Base-by-base conservation (phyloP, 2,797 vertebrate species). In the Dryobates pubescens region DNA sequence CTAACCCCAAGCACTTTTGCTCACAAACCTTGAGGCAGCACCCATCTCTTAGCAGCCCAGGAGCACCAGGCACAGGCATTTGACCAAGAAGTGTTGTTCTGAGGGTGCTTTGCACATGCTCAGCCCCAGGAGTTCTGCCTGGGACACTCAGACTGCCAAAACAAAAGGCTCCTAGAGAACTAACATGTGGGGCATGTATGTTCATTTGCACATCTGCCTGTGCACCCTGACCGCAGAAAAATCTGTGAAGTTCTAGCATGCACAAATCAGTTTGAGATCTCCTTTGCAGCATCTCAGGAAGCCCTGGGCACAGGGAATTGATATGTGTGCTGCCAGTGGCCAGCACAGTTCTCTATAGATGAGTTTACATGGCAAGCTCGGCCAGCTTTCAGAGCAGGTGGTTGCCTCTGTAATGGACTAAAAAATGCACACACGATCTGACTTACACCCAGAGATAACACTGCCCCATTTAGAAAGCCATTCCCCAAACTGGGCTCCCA, bases 101-200 rank as follows among this genome's bases (percentile, higher is more conserved):
- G 41, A 65, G 29, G 29, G 13, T 73, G 65, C 38, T 77, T 70
- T 56, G 64, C 17, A 76, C 1, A 6, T 41, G 57, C 67, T 84
- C 34, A 84, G 49, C n/a, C 51, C 58, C 54, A 27, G n/a, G 57
- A 62, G 36, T 58, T 68, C 23, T 82, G 36, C 30, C 51, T 3
- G 3, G 54, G 58, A 10, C 41, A 43, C 23, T 16, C 26, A 24
- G 32, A n/a, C 15, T 86, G 47, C 13, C 68, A 38, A 61, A 45
- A 17, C 0, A 2, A 34, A 75, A 67, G 26, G 26, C 16, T 24
- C 9, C 36, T 23, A 32, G 11, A 59, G 49, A 67, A 77, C 34
- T 20, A 65, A 49, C 29, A 38, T 53, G 10, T 1, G 7, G 43
- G 32, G 9, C 10, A 43, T 0, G 1, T 0, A 2, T 8, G 16